Evolutionary conservation across 2,113 vertebrate species (phyloP), one percentile per base, ranked within the genome.

Genomic region (Phodopus roborovskii): DNA sequence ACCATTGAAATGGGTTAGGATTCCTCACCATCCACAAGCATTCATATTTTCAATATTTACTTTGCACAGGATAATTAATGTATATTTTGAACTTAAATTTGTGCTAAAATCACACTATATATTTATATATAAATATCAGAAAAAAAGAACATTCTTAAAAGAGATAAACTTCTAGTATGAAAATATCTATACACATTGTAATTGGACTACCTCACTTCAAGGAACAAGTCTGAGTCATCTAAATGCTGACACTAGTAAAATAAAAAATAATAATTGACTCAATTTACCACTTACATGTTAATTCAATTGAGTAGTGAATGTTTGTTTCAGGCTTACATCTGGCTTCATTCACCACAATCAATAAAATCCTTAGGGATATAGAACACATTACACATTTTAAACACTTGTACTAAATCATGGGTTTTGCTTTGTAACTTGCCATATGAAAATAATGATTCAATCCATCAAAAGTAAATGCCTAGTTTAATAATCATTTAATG

Each of bases 321-420:
- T 97, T 4, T 5, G 45, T 84, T 98, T 33, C 13, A 90, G 71
- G 87, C 33, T 96, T 98, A 53, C 17, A 90, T 85, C 48, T 98
- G 87, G 16, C 36, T 94, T 95, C 77, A 93, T 93, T 93, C 53
- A 24, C n/a, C n/a, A 56, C 50, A 93, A 92, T 97, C 89, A 96
- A 83, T 94, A 92, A 1, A 42, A 45, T 91, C 39, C 11, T 16
- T 48, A 71, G 64, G 45, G 36, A 96, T 42, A 88, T 17, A 93
- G 17, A 91, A 94, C 19, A 81, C 6, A 48, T 75, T 95, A 20
- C 2, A 96, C 90, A 10, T 88, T 97, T 90, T 94, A 95, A 98
- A 85, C 0, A 83, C 8, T 92, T 96, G 1, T 12, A 68, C 2
- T 4, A 16, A 96, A 95, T 70, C 68, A 22, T 90, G 42, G 62